Evolutionary conservation across 2,888 invertebrate genomes (phyloP), one percentile per base, ranked within the genome.

Genomic region (Drosophila diplacantha): DNA sequence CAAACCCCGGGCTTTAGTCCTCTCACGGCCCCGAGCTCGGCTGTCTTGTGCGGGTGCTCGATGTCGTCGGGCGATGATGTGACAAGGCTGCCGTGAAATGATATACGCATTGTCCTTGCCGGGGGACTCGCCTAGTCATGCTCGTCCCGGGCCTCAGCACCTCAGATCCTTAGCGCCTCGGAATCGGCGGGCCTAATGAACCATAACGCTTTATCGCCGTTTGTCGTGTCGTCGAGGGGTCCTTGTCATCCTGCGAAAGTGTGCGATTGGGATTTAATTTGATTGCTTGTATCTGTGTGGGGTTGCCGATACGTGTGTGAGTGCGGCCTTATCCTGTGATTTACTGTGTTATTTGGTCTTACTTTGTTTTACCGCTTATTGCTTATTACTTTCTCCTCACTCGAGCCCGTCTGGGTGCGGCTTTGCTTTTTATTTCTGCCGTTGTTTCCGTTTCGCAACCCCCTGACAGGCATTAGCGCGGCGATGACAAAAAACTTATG

Each of bases 251-350:
- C 32, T 26, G 50, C 51, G 66, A 72, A 83, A 81, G 81, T 81
- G 81, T 81, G 80, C 83, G 83, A 81, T 81, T 81, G 83, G 81
- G 83, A 81, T 81, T 81, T 81, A 81, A 81, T 83, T 81, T 83
- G 83, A 83, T 83, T 81, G 80, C 83, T 79, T 83, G 44, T 46
- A 46, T 46, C 44, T 14, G 44, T 46, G 44, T 31, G 31, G 44
- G 29, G 44, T 29, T 31, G 44, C 44, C 74, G 72, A 78, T 81
- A 76, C 72, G 71, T 59, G 60, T 43, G 65, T 56, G 59, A 18
- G 66, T 69, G 66, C 53, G 72, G 81, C 71, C 78, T 81, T 81
- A 81, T 81, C 83, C 69, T 74, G 79, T 83, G 80, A 81, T 81
- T 81, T 81, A 81, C 80, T 78, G 83, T 81, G 81, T 81, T 81